Conservation (phyloP, 2,113 vertebrate genomes). For the Aphelocoma coerulescens region DNA sequence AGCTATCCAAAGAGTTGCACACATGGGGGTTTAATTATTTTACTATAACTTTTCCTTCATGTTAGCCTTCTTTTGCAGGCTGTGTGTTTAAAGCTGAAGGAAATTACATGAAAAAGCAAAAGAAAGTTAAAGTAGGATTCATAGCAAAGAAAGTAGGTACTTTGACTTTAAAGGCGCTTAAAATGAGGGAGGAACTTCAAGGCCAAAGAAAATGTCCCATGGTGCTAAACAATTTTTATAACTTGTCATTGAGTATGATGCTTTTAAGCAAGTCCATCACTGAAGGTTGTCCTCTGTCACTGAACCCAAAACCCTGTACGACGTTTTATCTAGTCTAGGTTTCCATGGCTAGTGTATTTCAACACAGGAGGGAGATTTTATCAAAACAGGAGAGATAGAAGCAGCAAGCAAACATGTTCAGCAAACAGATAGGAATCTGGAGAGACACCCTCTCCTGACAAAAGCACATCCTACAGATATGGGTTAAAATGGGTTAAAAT, state of each 20-base stretch:
- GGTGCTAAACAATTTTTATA: neutral
- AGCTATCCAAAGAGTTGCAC: neutral
- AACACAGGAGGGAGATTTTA: slow-evolving; percentile 9
- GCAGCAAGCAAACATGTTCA: neutral
- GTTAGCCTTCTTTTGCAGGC: neutral
- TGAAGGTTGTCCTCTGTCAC: neutral
- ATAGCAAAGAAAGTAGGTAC: neutral
- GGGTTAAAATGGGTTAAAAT: neutral
- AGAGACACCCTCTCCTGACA: neutral
- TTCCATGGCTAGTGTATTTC: neutral
- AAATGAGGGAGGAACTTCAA: neutral
- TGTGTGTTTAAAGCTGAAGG: neutral
- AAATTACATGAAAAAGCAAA: neutral
- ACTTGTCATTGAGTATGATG: neutral
- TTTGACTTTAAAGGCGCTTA: neutral
- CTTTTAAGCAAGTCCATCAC: neutral
- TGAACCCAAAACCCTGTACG: neutral
- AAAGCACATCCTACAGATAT: neutral
- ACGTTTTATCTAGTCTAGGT: neutral
- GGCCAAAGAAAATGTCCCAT: neutral
- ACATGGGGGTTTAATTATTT: neutral
- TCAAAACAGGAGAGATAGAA: neutral
- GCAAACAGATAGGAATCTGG: neutral
- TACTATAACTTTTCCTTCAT: neutral
- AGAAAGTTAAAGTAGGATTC: neutral